Evolutionary conservation across 2,888 invertebrate genomes (phyloP).

Genomic region (Rutpela maculata): DNA sequence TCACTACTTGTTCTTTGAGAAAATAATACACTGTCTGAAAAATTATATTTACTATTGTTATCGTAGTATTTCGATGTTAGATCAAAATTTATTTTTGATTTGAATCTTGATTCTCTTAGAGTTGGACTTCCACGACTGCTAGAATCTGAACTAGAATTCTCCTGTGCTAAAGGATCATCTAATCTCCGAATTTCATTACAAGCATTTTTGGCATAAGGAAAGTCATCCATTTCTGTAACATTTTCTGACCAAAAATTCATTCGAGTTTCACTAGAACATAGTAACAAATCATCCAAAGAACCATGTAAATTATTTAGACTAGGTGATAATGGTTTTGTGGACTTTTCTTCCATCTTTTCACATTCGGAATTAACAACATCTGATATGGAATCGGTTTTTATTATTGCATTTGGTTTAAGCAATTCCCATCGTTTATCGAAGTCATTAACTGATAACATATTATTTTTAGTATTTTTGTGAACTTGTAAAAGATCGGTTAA

Average conservation of each 20-base stretch:
- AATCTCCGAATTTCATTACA: slow-evolving; percentile 71
- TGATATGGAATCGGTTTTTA: slow-evolving; percentile 75
- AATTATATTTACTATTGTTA: slow-evolving; percentile 4
- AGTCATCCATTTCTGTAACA: slow-evolving; percentile 69
- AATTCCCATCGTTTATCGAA: slow-evolving; percentile 86
- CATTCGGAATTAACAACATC: slow-evolving; percentile 55
- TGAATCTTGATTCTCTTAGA: slow-evolving; percentile 69
- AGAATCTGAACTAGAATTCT: slow-evolving; percentile 79
- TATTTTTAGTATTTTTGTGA: slow-evolving; percentile 66
- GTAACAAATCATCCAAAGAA: slow-evolving; percentile 76
- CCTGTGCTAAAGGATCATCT: slow-evolving; percentile 79
- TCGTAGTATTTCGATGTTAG: background rate
- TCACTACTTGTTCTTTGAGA: slow-evolving; percentile 72
- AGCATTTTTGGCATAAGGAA: slow-evolving; percentile 1
- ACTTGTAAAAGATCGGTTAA: slow-evolving; percentile 73
- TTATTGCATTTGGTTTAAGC: slow-evolving; percentile 81
- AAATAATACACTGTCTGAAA: slow-evolving; percentile 36
- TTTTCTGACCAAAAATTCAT: slow-evolving; percentile 80
- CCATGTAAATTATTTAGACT: slow-evolving; percentile 82
- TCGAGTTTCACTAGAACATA: slow-evolving; percentile 35
- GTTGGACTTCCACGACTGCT: slow-evolving; percentile 76
- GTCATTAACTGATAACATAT: slow-evolving; percentile 72
- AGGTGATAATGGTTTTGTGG: slow-evolving; percentile 70
- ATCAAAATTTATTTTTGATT: slow-evolving; percentile 45
- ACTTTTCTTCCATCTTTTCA: slow-evolving; percentile 67